Base-by-base conservation (phyloP, 2,113 vertebrate species). In the Machaerirhynchus nigripectus region DNA sequence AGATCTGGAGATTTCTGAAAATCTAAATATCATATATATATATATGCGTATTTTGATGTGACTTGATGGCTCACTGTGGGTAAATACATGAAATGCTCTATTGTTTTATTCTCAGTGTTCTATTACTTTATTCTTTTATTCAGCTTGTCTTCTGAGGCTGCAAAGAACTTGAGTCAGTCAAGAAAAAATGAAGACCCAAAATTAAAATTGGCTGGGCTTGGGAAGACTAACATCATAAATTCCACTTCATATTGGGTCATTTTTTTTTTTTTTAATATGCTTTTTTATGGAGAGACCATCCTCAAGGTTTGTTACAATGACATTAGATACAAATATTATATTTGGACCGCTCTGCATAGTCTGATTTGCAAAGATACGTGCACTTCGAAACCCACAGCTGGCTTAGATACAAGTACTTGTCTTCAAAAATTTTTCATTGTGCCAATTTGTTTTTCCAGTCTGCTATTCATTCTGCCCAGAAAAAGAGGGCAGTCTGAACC, bases 171-270 rank as follows among this genome's bases (percentile, higher is more conserved):
- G 24, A 39, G 35, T 49, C 12, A 22, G 28, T 44, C 24, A 57
- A 81, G 39, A 57, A 80, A 93, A 86, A 71, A 57, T 18, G 5
- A 82, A 71, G 42, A 78, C 31, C 10, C 13, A 49, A 84, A 71
- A 84, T 42, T 70, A 81, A 90, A 89, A 92, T 2, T 65, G 49
- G 4, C 78, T 46, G 11, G 31, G 26, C 53, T 85, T 76, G 21
- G 18, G 64, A 96, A 94, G 42, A 82, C 37, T 82, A 89, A 68
- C 37, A 78, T 65, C 56, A 82, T n/a, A 71, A 93, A 96, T 87
- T 90, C 52, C 64, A 83, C 42, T 84, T 95, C 21, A 31, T 63
- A 70, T 16, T 75, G 81, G 44, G 57, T 84, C 42, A 64, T 81
- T 82, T 70, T 30, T 26, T 81, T 82, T 70, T 30, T 26, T 84